A percentile compares a stretch with the other conserved stretches of the same genome.
phyloP scores from a whole-genome alignment of 2,888 invertebrate species.

The Hypsopygia costalis region DNA sequence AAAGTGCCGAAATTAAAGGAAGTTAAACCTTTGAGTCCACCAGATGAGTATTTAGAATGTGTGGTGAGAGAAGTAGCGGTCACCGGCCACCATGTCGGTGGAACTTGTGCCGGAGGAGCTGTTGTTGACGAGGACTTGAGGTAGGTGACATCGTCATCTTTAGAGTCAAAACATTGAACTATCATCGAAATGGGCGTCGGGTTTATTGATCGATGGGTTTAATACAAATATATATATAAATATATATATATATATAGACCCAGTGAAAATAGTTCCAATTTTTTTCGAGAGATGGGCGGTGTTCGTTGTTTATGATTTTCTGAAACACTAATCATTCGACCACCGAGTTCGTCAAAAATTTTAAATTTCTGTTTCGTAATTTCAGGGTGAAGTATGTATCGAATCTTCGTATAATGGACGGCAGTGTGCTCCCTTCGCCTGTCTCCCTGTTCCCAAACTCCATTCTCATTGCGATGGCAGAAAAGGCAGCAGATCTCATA shows the following conservation, averaged over 20 bases:
- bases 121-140: conserved; percentile 86
- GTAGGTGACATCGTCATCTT: no score
- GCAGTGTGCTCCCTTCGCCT: conserved; percentile 89
- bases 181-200: no score
- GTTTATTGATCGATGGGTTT: no score
- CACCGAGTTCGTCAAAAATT: no score
- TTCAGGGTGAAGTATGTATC: conserved; percentile 83
- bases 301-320: no score
- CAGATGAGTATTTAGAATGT: conserved; percentile 82
- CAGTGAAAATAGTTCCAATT: no score
- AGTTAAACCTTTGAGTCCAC: conserved; percentile 34
- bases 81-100: conserved; percentile 89
- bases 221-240: no score
- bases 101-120: conserved; percentile 88
- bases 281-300: no score
- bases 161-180: no score
- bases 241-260: no score
- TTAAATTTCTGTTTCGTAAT: no score
- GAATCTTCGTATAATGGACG: conserved; percentile 87
- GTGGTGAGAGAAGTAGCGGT: conserved; percentile 82
- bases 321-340: no score
- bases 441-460: conserved; percentile 89
- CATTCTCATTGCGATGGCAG: conserved; percentile 83
- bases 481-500: conserved; percentile 82
- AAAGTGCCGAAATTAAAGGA: conserved; percentile 19